Percentiles rank a stretch among this genome's conserved stretches.
Evolutionary conservation across 2,113 vertebrate genomes (phyloP).

Genomic region (Bettongia penicillata): DNA sequence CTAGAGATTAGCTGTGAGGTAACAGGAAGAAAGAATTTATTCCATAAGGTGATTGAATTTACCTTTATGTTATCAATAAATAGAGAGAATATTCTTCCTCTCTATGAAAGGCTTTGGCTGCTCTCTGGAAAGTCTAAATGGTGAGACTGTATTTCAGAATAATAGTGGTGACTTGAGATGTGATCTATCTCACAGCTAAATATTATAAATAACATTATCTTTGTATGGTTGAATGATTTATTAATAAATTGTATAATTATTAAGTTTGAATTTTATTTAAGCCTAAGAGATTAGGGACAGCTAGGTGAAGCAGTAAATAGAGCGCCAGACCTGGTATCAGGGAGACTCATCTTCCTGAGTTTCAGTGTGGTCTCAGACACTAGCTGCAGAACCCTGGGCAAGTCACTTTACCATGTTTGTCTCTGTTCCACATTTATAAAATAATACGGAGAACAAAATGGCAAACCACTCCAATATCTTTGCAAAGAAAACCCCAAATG

Average conservation of each 20-base stretch:
- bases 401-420: background rate
- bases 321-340: background rate
- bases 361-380: background rate
- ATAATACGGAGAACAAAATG: background rate
- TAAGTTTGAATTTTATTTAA: background rate
- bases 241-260: background rate
- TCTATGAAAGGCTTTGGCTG: background rate
- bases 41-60: background rate
- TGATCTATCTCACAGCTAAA: background rate
- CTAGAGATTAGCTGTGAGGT: too few species aligned
- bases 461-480: background rate
- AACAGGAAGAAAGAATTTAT: background rate
- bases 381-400: background rate
- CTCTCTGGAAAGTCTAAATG: background rate
- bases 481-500: background rate
- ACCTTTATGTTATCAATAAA: background rate
- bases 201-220: background rate
- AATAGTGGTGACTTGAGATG: background rate
- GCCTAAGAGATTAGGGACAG: background rate
- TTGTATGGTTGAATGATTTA: background rate
- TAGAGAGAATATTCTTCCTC: background rate
- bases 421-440: background rate
- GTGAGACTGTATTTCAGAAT: background rate
- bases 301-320: background rate
- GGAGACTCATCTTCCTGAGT: background rate